Evolutionary conservation across 92 coral and sea anemone genomes (phyloP).

Genomic region (Diadumene lineata): DNA sequence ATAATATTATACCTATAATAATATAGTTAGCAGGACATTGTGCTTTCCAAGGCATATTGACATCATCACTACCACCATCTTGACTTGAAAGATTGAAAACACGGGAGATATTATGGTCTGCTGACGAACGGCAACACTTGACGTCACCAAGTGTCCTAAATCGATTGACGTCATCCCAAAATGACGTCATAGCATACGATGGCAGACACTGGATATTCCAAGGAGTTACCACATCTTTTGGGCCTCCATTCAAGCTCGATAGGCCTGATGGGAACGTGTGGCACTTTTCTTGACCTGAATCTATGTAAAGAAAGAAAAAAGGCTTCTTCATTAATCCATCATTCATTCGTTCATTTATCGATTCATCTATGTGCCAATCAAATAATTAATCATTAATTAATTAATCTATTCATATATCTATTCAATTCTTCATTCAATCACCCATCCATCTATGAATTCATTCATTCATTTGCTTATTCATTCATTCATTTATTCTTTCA

Average conservation of each 20-base stretch:
- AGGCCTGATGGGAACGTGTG: constrained; percentile 37
- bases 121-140: constrained; percentile 30
- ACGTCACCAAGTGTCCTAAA: constrained; percentile 22
- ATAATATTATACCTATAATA: constrained; percentile 23
- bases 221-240: constrained; percentile 9
- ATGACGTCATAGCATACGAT: constrained; percentile 20
- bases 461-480: no score
- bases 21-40: constrained; percentile 27
- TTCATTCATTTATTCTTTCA: no score
- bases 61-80: constrained; percentile 18
- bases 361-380: no score
- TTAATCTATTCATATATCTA: no score
- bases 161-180: constrained; percentile 19
- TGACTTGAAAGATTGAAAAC: constrained; percentile 17
- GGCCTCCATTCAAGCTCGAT: constrained; percentile 10
- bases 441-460: no score
- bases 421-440: no score
- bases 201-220: constrained; percentile 34
- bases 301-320: not conserved
- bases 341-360: no score
- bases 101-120: constrained; percentile 35
- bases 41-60: constrained; percentile 14
- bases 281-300: constrained; percentile 13
- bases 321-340: not conserved
- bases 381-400: no score